Conservation (phyloP, 2,113 vertebrate species). For the Amblyopsis rosae region DNA sequence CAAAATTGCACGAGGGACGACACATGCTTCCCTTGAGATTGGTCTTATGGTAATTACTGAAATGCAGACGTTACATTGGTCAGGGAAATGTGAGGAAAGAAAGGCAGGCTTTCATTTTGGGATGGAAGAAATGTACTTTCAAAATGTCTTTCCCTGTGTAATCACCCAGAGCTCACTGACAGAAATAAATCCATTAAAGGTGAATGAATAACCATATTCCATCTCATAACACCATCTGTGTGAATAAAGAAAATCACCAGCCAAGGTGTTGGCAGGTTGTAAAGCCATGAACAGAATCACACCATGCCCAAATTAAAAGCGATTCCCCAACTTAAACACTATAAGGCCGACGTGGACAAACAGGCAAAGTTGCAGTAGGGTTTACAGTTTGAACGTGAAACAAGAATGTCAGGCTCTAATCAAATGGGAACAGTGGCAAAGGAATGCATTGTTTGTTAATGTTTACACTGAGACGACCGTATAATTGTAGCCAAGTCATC, state of each 20-base stretch:
- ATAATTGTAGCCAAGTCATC: slow-evolving; percentile 37
- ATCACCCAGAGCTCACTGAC: background rate
- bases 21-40: slow-evolving; percentile 37
- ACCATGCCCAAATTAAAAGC: background rate
- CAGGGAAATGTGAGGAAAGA: background rate
- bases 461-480: slow-evolving; percentile 17
- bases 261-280: slow-evolving; percentile 23
- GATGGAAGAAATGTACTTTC: slow-evolving; percentile 9
- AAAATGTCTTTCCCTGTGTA: background rate
- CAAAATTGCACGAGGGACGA: slow-evolving; percentile 39
- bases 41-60: slow-evolving; percentile 45
- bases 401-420: slow-evolving; percentile 38
- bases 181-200: slow-evolving; percentile 6
- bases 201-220: slow-evolving; percentile 3
- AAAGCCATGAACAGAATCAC: background rate
- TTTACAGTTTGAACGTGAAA: slow-evolving; percentile 19
- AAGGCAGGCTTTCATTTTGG: slow-evolving; percentile 6
- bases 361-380: too few relatives aligned
- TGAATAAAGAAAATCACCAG: slow-evolving; percentile 2
- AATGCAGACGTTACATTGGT: slow-evolving; percentile 20
- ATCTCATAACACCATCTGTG: slow-evolving; percentile 11
- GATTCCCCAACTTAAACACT: too few relatives aligned
- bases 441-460: slow-evolving; percentile 14
- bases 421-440: slow-evolving; percentile 23
- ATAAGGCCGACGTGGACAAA: too few relatives aligned